Conservation (phyloP, 1,140 invertebrate species). For the Agrilus planipennis region DNA sequence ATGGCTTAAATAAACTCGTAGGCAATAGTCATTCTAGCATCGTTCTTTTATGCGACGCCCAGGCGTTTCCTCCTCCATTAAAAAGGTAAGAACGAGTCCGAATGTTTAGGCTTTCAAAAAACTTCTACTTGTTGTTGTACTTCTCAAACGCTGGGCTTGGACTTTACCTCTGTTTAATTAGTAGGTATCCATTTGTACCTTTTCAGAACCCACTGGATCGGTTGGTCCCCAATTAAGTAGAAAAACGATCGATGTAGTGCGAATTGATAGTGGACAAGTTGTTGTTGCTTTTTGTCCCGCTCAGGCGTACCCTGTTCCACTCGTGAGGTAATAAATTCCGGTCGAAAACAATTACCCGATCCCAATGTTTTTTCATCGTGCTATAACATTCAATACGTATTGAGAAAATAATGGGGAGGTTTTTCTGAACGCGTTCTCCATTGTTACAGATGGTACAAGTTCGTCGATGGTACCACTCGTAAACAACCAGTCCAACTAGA, state of each 20-base stretch:
- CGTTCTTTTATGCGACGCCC: slow-evolving; percentile 51
- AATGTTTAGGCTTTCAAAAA: too few species aligned
- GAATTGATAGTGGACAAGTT: slow-evolving; percentile 23
- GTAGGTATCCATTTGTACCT: too few species aligned
- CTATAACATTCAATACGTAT: too few species aligned
- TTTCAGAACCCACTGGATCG: slow-evolving; percentile 41
- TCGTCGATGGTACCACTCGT: slow-evolving; percentile 69
- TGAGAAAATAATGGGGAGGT: background rate
- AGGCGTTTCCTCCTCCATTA: slow-evolving; percentile 45
- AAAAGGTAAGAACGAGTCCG: too few species aligned
- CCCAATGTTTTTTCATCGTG: too few species aligned
- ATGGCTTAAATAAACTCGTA: slow-evolving; percentile 41
- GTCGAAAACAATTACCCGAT: too few species aligned
- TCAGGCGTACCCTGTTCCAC: slow-evolving; percentile 51
- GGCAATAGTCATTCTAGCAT: slow-evolving; percentile 24
- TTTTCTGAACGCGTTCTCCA: slow-evolving; percentile 6
- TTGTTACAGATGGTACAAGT: slow-evolving; percentile 80
- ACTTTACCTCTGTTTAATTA: too few species aligned
- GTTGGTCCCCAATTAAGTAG: slow-evolving; percentile 33
- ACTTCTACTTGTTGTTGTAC: too few species aligned
- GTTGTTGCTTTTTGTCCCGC: slow-evolving; percentile 45
- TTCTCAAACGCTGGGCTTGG: too few species aligned
- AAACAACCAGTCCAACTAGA: slow-evolving; percentile 75
- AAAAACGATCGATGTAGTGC: slow-evolving; percentile 36
- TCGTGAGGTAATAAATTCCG: slow-evolving; percentile 42